Conservation (phyloP, 1,140 invertebrate genomes). For the Tachypleus tridentatus region DNA sequence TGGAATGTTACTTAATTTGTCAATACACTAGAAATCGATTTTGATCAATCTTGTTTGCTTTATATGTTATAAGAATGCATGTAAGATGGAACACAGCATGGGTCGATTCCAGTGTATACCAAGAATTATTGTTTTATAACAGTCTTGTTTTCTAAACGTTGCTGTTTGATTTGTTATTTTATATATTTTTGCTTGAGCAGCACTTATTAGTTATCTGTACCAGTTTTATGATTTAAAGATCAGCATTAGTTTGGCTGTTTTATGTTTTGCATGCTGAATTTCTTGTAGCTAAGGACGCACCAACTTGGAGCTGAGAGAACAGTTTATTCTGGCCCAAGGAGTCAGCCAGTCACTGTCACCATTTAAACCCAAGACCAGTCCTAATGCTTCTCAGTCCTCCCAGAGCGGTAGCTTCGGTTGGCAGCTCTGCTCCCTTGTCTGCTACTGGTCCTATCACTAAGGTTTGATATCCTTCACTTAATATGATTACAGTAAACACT, state of each 20-base stretch:
- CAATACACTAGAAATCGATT: no score
- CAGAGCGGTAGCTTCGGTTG: conserved; percentile 39
- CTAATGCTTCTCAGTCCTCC: conserved; percentile 51
- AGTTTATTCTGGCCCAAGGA: conserved; percentile 95
- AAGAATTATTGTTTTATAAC: conserved; percentile 5
- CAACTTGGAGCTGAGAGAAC: conserved; percentile 96
- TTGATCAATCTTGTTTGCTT: no score
- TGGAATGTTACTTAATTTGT: no score
- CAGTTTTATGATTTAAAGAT: no score
- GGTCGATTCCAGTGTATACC: not conserved
- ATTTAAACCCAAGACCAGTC: conserved; percentile 45
- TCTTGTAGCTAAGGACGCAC: conserved; percentile 87
- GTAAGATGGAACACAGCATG: no score
- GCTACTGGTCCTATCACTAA: conserved; percentile 79
- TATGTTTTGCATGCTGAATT: conserved; percentile 15
- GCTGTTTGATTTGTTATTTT: conserved; percentile 23
- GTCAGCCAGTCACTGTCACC: conserved; percentile 65
- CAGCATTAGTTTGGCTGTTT: conserved; percentile 10
- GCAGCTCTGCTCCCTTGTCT: conserved; percentile 38
- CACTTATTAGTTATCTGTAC: conserved; percentile 8
- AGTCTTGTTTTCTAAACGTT: conserved; percentile 22
- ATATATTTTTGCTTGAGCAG: conserved; percentile 19
- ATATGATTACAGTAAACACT: no score
- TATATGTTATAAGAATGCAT: no score
- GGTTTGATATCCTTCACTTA: conserved; percentile 42